Percentiles rank a stretch among this genome's conserved stretches.
These are phyloP conservation scores for Poecilia latipinna DNA, from an alignment of 2,113 vertebrate species.

Conservation along the genomic window DNA sequence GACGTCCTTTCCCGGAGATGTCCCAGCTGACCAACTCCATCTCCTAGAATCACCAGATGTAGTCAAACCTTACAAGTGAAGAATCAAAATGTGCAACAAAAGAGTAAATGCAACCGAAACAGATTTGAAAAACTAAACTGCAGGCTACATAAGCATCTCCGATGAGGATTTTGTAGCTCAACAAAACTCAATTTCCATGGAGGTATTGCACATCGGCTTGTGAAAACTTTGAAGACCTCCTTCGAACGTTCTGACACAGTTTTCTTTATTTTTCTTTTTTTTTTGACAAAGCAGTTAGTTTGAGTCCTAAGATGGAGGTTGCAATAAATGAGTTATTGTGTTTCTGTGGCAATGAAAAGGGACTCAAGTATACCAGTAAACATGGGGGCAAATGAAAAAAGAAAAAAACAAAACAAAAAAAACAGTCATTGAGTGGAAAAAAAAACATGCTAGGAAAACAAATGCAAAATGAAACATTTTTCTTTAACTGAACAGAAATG, in stretches of 20 bases:
- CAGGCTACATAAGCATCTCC: slow-evolving; percentile 48
- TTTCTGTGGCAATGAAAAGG: slow-evolving; percentile 48
- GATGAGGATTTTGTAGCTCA: slow-evolving; percentile 36
- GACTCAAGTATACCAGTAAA: slow-evolving; percentile 64
- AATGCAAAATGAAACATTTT: slow-evolving; percentile 33
- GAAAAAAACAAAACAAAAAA: slow-evolving; percentile 30
- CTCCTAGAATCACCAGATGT: slow-evolving; percentile 53
- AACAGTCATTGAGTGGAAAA: slow-evolving; percentile 30
- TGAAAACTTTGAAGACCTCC: slow-evolving; percentile 53
- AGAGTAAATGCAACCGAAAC: slow-evolving; percentile 22
- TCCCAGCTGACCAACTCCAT: slow-evolving; percentile 53
- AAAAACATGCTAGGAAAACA: background rate
- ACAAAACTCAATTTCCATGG: slow-evolving; percentile 36
- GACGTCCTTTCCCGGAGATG: slow-evolving; percentile 56
- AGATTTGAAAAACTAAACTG: slow-evolving; percentile 28
- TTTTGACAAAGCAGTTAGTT: slow-evolving; percentile 57
- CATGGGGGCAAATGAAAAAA: slow-evolving; percentile 45
- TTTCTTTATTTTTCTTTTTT: background rate
- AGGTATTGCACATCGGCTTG: slow-evolving; percentile 72
- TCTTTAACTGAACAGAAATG: slow-evolving; percentile 39
- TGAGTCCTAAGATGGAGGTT: slow-evolving; percentile 56
- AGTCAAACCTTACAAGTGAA: slow-evolving; percentile 28
- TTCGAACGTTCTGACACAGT: slow-evolving; percentile 68
- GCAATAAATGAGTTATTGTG: slow-evolving; percentile 54
- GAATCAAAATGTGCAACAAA: slow-evolving; percentile 39